Evolutionary conservation across 2,113 vertebrate genomes (phyloP).

Genomic region (Oceanites oceanicus): DNA sequence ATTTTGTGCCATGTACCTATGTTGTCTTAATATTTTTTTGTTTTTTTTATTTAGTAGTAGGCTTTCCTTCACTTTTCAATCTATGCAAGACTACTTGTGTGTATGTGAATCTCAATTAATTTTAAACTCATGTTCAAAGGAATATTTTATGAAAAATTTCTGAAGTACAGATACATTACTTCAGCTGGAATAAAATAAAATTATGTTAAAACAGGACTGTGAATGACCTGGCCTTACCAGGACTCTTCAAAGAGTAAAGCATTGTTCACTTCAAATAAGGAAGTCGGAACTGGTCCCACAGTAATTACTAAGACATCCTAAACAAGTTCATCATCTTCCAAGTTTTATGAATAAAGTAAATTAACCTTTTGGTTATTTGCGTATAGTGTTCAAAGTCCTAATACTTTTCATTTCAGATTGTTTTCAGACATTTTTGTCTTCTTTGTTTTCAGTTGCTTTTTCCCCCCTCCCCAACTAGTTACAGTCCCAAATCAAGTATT

Average conservation of each 20-base stretch:
- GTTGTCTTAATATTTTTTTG: background rate
- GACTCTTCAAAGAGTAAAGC: background rate
- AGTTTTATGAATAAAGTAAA: background rate
- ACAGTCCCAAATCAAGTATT: conserved; percentile 20
- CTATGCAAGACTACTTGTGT: background rate
- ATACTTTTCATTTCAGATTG: background rate
- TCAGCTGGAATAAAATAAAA: background rate
- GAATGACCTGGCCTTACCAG: background rate
- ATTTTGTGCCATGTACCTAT: background rate
- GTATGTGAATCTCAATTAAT: background rate
- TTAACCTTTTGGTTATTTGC: background rate
- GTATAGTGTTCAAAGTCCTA: background rate
- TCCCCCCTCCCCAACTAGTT: too few species aligned
- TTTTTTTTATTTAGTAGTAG: background rate
- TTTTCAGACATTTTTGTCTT: background rate
- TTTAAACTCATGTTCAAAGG: background rate
- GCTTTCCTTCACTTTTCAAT: background rate
- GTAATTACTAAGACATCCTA: background rate
- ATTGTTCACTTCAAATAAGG: background rate
- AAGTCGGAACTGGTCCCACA: background rate
- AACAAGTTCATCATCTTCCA: background rate
- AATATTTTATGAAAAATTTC: background rate
- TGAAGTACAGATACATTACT: background rate
- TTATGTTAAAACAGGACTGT: background rate
- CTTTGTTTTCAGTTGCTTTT: conserved; percentile 5